Evolutionary conservation across 37 sponge, comb jelly and placozoan genomes (phyloP), one percentile per base, ranked within the genome.

Genomic region (Cladorhizidae sp.): DNA sequence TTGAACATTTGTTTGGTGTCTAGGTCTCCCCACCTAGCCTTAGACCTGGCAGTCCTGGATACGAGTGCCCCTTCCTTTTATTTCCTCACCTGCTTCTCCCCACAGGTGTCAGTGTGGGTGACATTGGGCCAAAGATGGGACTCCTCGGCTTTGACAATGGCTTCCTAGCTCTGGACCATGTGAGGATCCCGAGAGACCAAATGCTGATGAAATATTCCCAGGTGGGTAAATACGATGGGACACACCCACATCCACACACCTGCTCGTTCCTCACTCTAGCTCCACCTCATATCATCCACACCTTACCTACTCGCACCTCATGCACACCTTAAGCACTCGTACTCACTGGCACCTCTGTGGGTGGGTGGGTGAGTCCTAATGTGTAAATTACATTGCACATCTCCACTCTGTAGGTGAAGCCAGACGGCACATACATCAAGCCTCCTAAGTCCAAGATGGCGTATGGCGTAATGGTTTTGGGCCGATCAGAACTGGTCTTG

Each of bases 61-160:
- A 12, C n/a, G n/a, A n/a, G n/a, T n/a, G n/a, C n/a, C n/a, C n/a
- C n/a, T n/a, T n/a, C n/a, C n/a, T n/a, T n/a, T n/a, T n/a, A n/a
- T n/a, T n/a, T n/a, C n/a, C n/a, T n/a, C n/a, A n/a, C n/a, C n/a
- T n/a, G n/a, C n/a, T n/a, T n/a, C n/a, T n/a, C n/a, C n/a, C n/a
- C n/a, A n/a, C n/a, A n/a, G n/a, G n/a, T n/a, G n/a, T n/a, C n/a
- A n/a, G n/a, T n/a, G n/a, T n/a, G n/a, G n/a, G n/a, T n/a, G 95
- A 96, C 67, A 94, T 96, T 78, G 97, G 97, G 28, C 92, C 94
- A 17, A 94, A 94, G 78, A 79, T 86, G 57, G 97, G 97, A 2
- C 91, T 86, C 78, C 52, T 71, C 38, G 81, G 80, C 1, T 81
- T 79, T n/a, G n/a, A n/a, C n/a, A n/a, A n/a, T n/a, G n/a, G n/a